Conservation (phyloP, 2,113 vertebrate species). For the Barnardius zonarius region DNA sequence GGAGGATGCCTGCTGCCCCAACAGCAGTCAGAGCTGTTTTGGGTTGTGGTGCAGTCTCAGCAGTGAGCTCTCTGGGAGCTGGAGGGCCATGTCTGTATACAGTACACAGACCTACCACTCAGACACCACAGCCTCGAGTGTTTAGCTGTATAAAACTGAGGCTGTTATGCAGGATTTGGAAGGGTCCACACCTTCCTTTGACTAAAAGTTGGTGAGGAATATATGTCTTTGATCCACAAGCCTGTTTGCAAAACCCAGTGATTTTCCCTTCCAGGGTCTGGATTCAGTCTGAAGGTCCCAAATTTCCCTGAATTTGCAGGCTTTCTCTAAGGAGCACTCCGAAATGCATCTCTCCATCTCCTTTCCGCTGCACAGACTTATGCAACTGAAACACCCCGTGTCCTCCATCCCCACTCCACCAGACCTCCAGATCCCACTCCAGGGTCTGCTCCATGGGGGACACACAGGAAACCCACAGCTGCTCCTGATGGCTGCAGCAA, state of each 20-base stretch:
- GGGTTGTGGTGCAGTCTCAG: background rate
- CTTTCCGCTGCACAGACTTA: background rate
- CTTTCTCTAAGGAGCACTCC: background rate
- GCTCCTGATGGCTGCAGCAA: rapidly evolving
- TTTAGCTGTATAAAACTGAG: background rate
- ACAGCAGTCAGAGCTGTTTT: background rate
- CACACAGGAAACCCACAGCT: background rate
- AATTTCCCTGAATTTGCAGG: background rate
- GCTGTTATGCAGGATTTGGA: background rate
- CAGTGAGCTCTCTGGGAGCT: background rate
- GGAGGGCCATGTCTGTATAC: background rate
- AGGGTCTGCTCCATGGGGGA: background rate
- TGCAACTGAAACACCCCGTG: background rate
- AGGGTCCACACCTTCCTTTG: rapidly evolving
- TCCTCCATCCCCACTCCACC: no score
- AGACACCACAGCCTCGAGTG: background rate
- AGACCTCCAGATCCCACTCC: background rate
- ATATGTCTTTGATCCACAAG: background rate
- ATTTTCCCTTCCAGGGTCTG: background rate
- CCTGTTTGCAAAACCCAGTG: rapidly evolving
- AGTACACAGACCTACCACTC: background rate
- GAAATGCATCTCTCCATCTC: background rate
- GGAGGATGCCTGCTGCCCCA: background rate
- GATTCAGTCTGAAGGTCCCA: background rate
- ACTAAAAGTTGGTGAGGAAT: background rate